phyloP scores from a whole-genome alignment of 2,113 vertebrate genomes.

The Sebastes schlegelii region DNA sequence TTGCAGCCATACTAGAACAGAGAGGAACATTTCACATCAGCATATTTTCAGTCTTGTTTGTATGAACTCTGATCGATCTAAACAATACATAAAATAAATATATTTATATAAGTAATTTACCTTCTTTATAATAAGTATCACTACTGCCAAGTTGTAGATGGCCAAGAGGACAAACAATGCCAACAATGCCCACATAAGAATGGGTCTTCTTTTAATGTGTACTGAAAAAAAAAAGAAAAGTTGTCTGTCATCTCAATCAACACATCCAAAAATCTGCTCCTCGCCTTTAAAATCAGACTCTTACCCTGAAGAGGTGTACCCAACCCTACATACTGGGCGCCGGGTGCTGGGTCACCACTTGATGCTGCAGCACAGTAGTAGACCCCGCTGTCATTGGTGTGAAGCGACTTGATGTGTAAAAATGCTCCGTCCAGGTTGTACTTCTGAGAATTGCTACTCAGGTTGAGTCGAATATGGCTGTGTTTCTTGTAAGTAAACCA shows the following conservation, averaged over 20 bases:
- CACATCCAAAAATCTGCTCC: neutral
- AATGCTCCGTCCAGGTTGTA: neutral
- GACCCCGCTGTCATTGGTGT: conserved; percentile 71
- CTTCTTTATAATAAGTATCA: conserved; percentile 74
- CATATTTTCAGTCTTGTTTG: neutral
- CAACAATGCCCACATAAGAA: conserved; percentile 48
- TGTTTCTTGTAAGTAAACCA: conserved; percentile 68
- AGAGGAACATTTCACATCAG: conserved; percentile 11
- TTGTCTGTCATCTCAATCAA: neutral
- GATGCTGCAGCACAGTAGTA: conserved; percentile 73
- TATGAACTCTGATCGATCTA: neutral
- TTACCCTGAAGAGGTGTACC: conserved; percentile 75
- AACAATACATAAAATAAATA: neutral
- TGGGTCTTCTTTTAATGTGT: neutral
- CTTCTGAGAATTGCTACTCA: rapidly evolving
- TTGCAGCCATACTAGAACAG: conserved; percentile 59
- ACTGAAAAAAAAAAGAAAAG: conserved; percentile 51
- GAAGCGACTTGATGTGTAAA: conserved; percentile 58
- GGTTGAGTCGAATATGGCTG: neutral
- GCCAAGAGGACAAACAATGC: conserved; percentile 56
- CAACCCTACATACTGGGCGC: conserved; percentile 42
- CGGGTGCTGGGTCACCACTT: rapidly evolving
- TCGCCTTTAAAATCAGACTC: conserved; percentile 8
- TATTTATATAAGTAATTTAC: conserved; percentile 42
- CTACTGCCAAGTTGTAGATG: conserved; percentile 64